Evolutionary conservation across 2,797 vertebrate genomes (phyloP).

Genomic region (Brachyrhaphis roseni): DNA sequence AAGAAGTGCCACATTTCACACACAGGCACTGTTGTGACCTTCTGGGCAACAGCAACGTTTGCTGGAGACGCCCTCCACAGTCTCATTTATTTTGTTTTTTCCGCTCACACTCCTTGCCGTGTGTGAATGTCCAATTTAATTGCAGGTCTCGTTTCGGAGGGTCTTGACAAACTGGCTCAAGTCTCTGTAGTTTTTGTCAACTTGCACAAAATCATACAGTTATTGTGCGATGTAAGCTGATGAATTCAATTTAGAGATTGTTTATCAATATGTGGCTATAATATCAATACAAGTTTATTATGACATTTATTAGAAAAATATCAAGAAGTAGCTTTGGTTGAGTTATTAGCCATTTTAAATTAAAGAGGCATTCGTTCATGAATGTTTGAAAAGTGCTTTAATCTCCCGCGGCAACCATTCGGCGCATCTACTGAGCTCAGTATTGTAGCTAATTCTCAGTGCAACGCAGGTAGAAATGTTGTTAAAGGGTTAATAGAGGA

Average conservation of each 20-base stretch:
- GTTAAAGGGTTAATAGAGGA: too few species aligned
- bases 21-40: constrained; percentile 25
- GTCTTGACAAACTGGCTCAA: not conserved
- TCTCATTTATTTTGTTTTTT: constrained; percentile 28
- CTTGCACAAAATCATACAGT: not conserved
- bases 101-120: not conserved
- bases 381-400: too few species aligned
- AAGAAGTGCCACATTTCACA: constrained; percentile 5
- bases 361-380: too few species aligned
- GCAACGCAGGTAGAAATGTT: too few species aligned
- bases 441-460: too few species aligned
- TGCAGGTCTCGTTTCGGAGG: too few species aligned
- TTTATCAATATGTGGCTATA: not conserved
- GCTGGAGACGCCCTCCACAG: constrained; percentile 28
- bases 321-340: not conserved
- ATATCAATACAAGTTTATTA: not conserved
- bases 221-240: not conserved
- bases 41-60: constrained; percentile 20
- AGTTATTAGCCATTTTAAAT: too few species aligned
- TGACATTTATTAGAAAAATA: not conserved
- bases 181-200: not conserved
- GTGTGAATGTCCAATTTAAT: not conserved
- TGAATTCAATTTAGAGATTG: not conserved
- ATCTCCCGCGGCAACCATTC: too few species aligned
- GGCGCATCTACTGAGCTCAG: too few species aligned